These are phyloP conservation scores for Pseudochirops cupreus DNA, from an alignment of 2,797 vertebrate species.

Conservation along the genomic window DNA sequence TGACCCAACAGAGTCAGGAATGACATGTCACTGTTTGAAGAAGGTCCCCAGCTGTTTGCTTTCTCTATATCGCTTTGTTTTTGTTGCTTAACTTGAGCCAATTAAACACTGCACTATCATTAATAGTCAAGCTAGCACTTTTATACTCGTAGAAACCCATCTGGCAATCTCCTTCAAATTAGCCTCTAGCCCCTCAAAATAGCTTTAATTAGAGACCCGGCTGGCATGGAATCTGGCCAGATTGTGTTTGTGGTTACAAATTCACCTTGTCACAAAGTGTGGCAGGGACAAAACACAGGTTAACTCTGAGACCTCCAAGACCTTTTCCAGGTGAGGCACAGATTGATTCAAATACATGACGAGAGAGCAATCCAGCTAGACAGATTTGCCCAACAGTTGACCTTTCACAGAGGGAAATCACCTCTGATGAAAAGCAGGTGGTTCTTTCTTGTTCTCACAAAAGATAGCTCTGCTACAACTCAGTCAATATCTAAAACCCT, in stretches of 20 bases:
- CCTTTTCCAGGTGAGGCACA: slow-evolving; percentile 48
- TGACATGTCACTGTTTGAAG: slow-evolving; percentile 34
- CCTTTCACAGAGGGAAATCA: slow-evolving; percentile 5
- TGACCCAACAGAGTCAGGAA: background rate
- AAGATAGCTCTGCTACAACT: background rate
- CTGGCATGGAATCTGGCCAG: slow-evolving; percentile 57
- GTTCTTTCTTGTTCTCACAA: background rate
- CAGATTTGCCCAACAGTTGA: background rate
- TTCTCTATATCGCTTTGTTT: slow-evolving; percentile 17
- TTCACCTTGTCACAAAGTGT: slow-evolving; percentile 63
- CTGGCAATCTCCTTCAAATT: slow-evolving; percentile 72
- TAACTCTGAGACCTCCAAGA: slow-evolving; percentile 60
- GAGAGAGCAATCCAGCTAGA: background rate
- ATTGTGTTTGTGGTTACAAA: slow-evolving; percentile 75
- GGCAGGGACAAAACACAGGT: slow-evolving; percentile 54
- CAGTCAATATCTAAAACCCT: background rate
- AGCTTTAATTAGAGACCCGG: slow-evolving; percentile 71
- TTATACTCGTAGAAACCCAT: slow-evolving; percentile 67
- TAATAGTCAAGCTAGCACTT: slow-evolving; percentile 69
- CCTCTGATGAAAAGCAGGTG: background rate
- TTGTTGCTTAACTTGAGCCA: slow-evolving; percentile 61
- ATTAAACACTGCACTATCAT: slow-evolving; percentile 60
- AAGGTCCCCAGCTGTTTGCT: slow-evolving; percentile 55
- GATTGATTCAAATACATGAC: slow-evolving; percentile 5
- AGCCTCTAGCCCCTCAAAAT: slow-evolving; percentile 28